Conservation (phyloP, 2,797 vertebrate genomes). For the Ctenopoma kingsleyae region DNA sequence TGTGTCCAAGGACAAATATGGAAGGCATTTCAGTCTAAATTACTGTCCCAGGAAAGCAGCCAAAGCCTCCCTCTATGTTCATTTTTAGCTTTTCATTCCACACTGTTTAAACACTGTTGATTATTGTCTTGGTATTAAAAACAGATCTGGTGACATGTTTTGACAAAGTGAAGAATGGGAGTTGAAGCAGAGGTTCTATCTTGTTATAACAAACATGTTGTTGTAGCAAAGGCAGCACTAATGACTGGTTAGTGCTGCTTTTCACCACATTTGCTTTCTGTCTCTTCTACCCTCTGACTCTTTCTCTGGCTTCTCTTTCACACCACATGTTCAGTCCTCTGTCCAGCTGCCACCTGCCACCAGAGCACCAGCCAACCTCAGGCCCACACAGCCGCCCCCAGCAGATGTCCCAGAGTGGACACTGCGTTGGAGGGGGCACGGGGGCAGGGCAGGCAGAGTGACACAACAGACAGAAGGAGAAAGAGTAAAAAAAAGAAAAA, state of each 20-base stretch:
- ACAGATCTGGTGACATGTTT: constrained; percentile 45
- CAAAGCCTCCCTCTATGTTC: constrained; percentile 37
- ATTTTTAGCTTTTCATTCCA: constrained; percentile 15
- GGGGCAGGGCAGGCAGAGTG: constrained; percentile 51
- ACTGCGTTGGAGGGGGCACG: constrained; percentile 40
- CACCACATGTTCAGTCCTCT: constrained; percentile 48
- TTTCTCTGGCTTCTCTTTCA: constrained; percentile 33
- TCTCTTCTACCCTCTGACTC: neutral
- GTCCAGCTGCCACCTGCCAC: constrained; percentile 79
- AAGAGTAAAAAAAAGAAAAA: constrained; percentile 13
- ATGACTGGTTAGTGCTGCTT: constrained; percentile 10
- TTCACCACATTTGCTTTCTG: constrained; percentile 28
- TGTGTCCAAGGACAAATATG: constrained; percentile 69
- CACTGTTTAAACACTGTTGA: constrained; percentile 26
- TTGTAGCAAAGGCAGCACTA: neutral
- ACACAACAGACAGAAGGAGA: constrained; percentile 42
- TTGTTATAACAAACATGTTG: constrained; percentile 6
- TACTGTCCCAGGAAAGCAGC: constrained; percentile 44
- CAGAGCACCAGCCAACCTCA: constrained; percentile 54
- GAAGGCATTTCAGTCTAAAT: constrained; percentile 51
- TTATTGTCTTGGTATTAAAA: constrained; percentile 25
- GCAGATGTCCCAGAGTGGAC: constrained; percentile 81
- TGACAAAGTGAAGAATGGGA: constrained; percentile 40
- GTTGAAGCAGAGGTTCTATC: constrained; percentile 12
- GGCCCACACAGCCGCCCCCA: constrained; percentile 60